Base-by-base conservation (phyloP, 2,888 invertebrate species). In the Andricus quercusramuli region DNA sequence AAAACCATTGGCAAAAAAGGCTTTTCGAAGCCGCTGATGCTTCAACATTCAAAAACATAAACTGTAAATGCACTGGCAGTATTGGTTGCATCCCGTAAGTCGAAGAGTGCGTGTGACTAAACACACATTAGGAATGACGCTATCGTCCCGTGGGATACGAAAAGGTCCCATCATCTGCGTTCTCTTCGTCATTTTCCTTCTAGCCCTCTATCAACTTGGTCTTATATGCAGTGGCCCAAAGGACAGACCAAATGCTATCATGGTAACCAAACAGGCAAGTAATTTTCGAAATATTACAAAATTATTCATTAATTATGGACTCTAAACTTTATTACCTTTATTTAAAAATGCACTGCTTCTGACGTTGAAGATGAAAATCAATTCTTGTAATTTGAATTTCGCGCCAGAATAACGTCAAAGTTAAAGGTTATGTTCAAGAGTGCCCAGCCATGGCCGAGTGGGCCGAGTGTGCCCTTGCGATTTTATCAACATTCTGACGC, bases 241-340 rank as follows among this genome's bases (percentile, higher is more conserved):
- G 78, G 89, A 90, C 44, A 87, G 85, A 79, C 90, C 91, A 8
- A 85, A 88, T 13, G 87, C 93, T 15, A 86, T 93, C 79, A 93
- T 93, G 93, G 86, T 93, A 51, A 89, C 93, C 79, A 93, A 92
- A 87, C 92, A 93, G 91, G 93, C 93, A 85, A 85, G 79, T 74
- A 47, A 51, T 37, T 29, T 17, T 68, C 3, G 9, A 56, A 56
- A 56, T 56, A 11, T n/a, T 56, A n/a, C 3, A 11, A n/a, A 56
- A 56, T n/a, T 20, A 51, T 51, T 51, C 9, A 51, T 51, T n/a
- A 51, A 8, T n/a, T 20, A 8, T n/a, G 20, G 2, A 37, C 20
- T 51, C 2, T 51, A 51, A 51, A 51, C 20, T n/a, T 5, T 51
- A 51, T 51, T 3, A 56, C n/a, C 20, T 56, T 56, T 8, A 56